A percentile compares a stretch with the other conserved stretches of the same genome.
These are phyloP conservation scores for Nomada ferruginata DNA, from an alignment of 2,888 invertebrate species.

Conservation along the genomic window DNA sequence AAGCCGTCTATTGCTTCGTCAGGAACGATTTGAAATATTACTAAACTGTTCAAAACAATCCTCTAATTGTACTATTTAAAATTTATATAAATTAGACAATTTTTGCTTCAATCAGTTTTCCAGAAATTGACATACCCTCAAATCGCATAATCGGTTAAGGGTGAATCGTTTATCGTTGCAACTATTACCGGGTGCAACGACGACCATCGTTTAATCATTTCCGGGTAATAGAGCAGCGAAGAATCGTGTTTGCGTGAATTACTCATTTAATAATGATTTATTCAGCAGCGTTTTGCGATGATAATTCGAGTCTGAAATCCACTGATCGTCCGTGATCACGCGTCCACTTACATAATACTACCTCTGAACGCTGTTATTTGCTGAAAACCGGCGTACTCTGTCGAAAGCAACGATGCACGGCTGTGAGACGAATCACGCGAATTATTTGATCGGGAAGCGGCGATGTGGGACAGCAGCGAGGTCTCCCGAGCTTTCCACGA, in stretches of 20 bases:
- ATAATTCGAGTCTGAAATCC: conserved; percentile 5
- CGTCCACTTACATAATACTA: neutral
- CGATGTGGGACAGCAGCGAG: conserved; percentile 50
- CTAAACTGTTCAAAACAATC: too few species aligned
- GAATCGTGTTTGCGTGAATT: conserved; percentile 2
- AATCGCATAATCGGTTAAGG: too few species aligned
- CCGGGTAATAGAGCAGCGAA: neutral
- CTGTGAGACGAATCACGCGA: conserved; percentile 29
- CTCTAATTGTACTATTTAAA: too few species aligned
- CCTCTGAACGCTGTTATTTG: conserved; percentile 43
- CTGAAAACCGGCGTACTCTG: conserved; percentile 15
- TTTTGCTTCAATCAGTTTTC: too few species aligned
- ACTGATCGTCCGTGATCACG: conserved; percentile 2
- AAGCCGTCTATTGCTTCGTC: too few species aligned
- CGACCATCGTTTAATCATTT: conserved; percentile 46
- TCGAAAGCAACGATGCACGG: neutral
- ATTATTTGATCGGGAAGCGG: conserved; percentile 33
- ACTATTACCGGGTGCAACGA: neutral
- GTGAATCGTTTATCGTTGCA: conserved; percentile 27
- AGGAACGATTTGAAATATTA: too few species aligned
- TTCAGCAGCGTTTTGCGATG: neutral
- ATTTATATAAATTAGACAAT: too few species aligned
- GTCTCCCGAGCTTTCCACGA: conserved; percentile 37
- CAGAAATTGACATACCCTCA: too few species aligned
- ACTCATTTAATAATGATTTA: conserved; percentile 29